Evolutionary conservation across 2,888 invertebrate species (phyloP).

Genomic region (Cephus sareptanus): DNA sequence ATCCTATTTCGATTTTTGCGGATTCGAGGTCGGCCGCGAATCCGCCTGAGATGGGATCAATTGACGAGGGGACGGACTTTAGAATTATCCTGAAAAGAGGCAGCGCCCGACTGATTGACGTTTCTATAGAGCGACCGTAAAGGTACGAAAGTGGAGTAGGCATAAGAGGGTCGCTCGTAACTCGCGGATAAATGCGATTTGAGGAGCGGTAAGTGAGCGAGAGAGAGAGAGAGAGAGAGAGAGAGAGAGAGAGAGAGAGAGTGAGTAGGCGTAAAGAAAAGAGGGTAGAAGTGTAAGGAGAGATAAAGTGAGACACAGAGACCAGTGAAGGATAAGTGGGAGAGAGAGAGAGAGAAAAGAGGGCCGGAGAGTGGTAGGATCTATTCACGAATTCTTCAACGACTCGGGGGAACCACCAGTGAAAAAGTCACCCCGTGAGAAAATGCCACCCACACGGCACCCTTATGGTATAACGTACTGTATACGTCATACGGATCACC

Average conservation of each 20-base stretch:
- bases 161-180: slow-evolving; percentile 51
- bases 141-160: slow-evolving; percentile 55
- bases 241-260: slow-evolving; percentile 9
- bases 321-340: background rate
- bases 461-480: background rate
- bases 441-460: slow-evolving; percentile 57
- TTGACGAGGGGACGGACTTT: slow-evolving; percentile 52
- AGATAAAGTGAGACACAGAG: too few species aligned
- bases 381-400: slow-evolving; percentile 45
- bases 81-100: slow-evolving; percentile 57
- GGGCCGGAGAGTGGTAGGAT: slow-evolving; percentile 13
- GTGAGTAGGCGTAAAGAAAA: too few species aligned
- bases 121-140: slow-evolving; percentile 54
- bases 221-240: slow-evolving; percentile 16
- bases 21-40: slow-evolving; percentile 25
- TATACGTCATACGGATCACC: too few species aligned
- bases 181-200: slow-evolving; percentile 60
- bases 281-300: too few species aligned
- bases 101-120: slow-evolving; percentile 58
- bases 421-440: slow-evolving; percentile 46
- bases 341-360: slow-evolving; percentile 12
- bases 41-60: slow-evolving; percentile 35
- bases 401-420: slow-evolving; percentile 30
- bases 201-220: slow-evolving; percentile 34
- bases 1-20: slow-evolving; percentile 35